Conservation (phyloP, 2,888 invertebrate genomes). For the Diarsia dahlii region DNA sequence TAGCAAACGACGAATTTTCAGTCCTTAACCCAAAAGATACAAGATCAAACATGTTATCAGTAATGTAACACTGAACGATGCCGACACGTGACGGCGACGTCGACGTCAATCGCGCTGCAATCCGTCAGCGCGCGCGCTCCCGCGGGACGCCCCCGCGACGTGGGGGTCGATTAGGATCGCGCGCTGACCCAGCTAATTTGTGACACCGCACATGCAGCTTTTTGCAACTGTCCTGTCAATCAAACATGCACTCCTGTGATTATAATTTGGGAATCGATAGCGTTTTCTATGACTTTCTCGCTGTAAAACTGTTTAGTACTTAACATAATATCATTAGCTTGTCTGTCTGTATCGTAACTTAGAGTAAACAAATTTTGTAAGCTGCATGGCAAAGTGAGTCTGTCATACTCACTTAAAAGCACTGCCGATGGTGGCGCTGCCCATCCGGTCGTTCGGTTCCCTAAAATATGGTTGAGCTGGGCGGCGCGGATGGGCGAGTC, state of each 20-base stretch:
- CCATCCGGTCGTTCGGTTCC: too few relatives aligned
- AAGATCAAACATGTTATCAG: constrained; percentile 73
- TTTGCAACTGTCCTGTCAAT: constrained; percentile 55
- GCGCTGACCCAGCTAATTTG: constrained; percentile 78
- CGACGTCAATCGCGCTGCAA: constrained; percentile 81
- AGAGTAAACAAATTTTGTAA: too few relatives aligned
- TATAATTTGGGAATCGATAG: constrained; percentile 24
- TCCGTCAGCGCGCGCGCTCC: constrained; percentile 79
- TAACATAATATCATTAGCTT: too few relatives aligned
- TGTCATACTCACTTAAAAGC: too few relatives aligned
- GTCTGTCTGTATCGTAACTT: too few relatives aligned
- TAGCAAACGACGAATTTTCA: constrained; percentile 30
- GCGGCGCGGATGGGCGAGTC: too few relatives aligned
- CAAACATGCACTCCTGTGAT: constrained; percentile 36
- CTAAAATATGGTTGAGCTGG: too few relatives aligned
- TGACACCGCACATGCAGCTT: constrained; percentile 61
- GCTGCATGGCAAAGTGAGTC: too few relatives aligned
- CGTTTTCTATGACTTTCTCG: background rate
- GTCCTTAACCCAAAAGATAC: constrained; percentile 45
- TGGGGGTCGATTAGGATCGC: constrained; percentile 70
- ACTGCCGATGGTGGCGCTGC: too few relatives aligned
- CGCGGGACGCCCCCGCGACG: constrained; percentile 69
- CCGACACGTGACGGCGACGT: constrained; percentile 73
- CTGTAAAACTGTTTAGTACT: background rate
- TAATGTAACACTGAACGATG: constrained; percentile 62